Conservation (phyloP, 2,113 vertebrate genomes). For the Sakesphorus luctuosus region DNA sequence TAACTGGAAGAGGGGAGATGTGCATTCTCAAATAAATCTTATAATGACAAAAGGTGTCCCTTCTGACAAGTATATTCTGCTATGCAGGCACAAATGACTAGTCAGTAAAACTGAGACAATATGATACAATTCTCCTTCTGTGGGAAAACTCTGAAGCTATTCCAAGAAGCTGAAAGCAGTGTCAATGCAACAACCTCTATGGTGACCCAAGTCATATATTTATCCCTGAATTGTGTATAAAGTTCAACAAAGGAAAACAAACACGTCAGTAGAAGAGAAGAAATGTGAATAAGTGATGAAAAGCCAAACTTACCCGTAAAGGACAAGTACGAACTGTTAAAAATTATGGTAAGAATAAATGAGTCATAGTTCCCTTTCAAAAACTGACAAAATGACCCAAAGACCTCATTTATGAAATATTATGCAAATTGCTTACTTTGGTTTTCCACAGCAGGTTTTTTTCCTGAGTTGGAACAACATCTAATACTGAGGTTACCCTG, state of each 20-base stretch:
- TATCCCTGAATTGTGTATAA: background rate
- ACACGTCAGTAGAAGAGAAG: background rate
- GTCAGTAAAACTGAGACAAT: background rate
- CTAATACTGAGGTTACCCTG: background rate
- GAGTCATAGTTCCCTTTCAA: background rate
- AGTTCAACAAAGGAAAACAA: slow-evolving; percentile 32
- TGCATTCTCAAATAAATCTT: background rate
- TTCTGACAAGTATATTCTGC: background rate
- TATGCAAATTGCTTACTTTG: background rate
- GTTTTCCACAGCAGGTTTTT: background rate
- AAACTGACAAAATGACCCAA: background rate
- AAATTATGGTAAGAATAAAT: background rate
- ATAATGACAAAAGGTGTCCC: background rate
- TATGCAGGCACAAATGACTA: background rate
- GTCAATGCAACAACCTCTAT: background rate
- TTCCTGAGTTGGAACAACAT: background rate
- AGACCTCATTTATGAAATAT: background rate
- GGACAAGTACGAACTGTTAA: background rate
- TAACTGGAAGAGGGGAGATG: background rate
- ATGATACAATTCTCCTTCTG: background rate
- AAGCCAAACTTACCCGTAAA: background rate
- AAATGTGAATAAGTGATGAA: slow-evolving; percentile 15
- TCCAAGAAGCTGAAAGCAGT: background rate
- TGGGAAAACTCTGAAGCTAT: background rate
- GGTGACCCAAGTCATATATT: background rate